Base-by-base conservation (phyloP, 2,888 invertebrate genomes). In the Ophion ventricosus region DNA sequence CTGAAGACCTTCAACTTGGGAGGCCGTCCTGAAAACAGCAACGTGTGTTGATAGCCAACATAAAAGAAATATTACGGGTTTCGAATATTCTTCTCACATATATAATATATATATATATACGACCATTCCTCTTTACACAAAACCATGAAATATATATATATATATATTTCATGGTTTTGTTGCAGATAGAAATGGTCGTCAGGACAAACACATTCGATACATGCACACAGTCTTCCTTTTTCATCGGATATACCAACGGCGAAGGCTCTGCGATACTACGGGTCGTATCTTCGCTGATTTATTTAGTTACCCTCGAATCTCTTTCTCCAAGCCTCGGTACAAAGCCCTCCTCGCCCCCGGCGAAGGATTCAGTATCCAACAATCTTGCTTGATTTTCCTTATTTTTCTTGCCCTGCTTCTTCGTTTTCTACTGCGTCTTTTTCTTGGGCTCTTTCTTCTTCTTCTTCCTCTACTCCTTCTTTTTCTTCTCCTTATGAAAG, bases 211-310 rank as follows among this genome's bases (percentile, higher is more conserved):
- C 77, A 78, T 29, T 56, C 49, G 63, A 77, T 72, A 80, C 75
- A 66, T 63, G 80, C 80, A 66, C 20, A 11, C 20, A n/a, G n/a
- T 80, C 43, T 35, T 72, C 20, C 66, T 76, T 66, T 77, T 61
- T 69, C 69, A 23, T 25, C 17, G 56, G 78, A 72, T 80, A 54
- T 67, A 81, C 56, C 17, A n/a, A 81, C 59, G 66, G 75, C 35
- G 56, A 63, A 59, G 79, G 14, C 26, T 74, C 67, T 64, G n/a
- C 57, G 77, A 64, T 77, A 78, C 74, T 23, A 56, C 69, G 80
- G 49, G 49, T 49, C 74, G 80, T 86, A 85, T 88, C 85, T 85
- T 70, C 82, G 83, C 85, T 84, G 84, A 87, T 87, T 87, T 87
- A 87, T 87, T 83, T 85, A 84, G 83, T 85, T 80, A 66, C 76